Evolutionary conservation across 1,140 invertebrate species (phyloP), one percentile per base, ranked within the genome.

Genomic region (Odontomachus brunneus): DNA sequence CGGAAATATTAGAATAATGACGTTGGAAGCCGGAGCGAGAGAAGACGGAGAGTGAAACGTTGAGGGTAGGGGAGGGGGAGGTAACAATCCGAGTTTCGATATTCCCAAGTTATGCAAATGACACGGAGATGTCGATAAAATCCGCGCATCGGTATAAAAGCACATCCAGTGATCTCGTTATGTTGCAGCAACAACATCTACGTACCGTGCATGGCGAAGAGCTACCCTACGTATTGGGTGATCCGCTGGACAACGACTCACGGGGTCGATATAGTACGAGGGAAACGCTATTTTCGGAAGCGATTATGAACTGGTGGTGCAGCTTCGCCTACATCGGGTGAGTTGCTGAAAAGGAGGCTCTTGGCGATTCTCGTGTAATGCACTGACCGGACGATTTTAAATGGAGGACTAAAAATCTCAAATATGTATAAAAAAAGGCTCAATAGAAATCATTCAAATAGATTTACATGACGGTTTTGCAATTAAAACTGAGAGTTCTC

Each of bases 311-410:
- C 83, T 96, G 97, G 93, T 98, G 97, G 97, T 96, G 97, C 48
- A 98, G 98, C 93, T 98, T 98, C 91, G 97, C 97, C 2, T 97
- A 97, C 93, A 97, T 96, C 60, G 97, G 97, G 97, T 97, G 93
- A 95, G 94, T 93, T 84, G 17, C 7, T 48, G 7, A 22, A 17
- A 22, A 44, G 14, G 62, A 24, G 44, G n/a, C 9, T n/a, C 44
- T 59, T 17, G 48, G 17, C 24, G 3, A 26, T 1, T 33, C 4
- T 17, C 19, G 29, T 44, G 14, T 1, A 22, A 44, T 51, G 14
- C 60, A 33, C 26, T 57, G 55, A n/a, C n/a, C 24, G 4, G n/a
- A 57, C 55, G n/a, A 24, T 57, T 57, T 57, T 44, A 44, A 44
- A 44, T 44, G 3, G 38, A 7, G 38, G 38, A 7, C n/a, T n/a